A percentile compares a stretch with the other conserved stretches of the same genome.
Evolutionary conservation across 2,888 invertebrate species (phyloP).

Genomic region (Phyto melanocephala): DNA sequence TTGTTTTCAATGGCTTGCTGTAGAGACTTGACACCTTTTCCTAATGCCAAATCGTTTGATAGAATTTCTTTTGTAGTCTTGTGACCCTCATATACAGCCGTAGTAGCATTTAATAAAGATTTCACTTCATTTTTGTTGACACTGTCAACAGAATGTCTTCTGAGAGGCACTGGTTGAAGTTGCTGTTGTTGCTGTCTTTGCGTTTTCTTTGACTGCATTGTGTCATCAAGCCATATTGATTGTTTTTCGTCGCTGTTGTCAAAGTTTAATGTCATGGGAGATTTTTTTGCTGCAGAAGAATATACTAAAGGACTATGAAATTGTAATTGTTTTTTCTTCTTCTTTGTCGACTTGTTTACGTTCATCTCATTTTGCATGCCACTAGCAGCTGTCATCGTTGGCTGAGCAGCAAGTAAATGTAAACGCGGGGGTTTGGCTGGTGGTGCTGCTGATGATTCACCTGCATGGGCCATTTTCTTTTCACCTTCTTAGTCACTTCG

Average conservation of each 20-base stretch:
- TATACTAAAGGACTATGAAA: constrained; percentile 73
- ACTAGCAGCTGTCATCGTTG: constrained; percentile 45
- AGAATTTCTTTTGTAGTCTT: constrained; percentile 2
- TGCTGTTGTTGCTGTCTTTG: background rate
- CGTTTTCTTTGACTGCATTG: constrained; percentile 30
- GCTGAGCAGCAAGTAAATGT: constrained; percentile 16
- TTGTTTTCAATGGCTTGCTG: background rate
- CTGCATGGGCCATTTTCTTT: constrained; percentile 35
- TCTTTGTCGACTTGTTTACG: constrained; percentile 35
- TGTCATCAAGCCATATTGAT: constrained; percentile 26
- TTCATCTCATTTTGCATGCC: background rate
- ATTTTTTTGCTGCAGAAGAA: constrained; percentile 15
- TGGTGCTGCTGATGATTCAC: constrained; percentile 10
- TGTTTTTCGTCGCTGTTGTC: constrained; percentile 35
- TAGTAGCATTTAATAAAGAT: constrained; percentile 23
- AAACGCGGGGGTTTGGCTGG: constrained; percentile 65
- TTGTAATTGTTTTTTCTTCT: constrained; percentile 72
- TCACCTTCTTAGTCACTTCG: constrained; percentile 52
- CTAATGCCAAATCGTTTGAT: constrained; percentile 34
- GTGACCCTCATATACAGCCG: background rate
- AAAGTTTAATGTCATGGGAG: constrained; percentile 48
- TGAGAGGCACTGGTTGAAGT: background rate
- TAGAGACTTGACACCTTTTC: constrained; percentile 25
- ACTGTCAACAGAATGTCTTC: constrained; percentile 37
- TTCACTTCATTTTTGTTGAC: constrained; percentile 19